Evolutionary conservation across 2,797 vertebrate genomes (phyloP).

Genomic region (Anniella stebbinsi): DNA sequence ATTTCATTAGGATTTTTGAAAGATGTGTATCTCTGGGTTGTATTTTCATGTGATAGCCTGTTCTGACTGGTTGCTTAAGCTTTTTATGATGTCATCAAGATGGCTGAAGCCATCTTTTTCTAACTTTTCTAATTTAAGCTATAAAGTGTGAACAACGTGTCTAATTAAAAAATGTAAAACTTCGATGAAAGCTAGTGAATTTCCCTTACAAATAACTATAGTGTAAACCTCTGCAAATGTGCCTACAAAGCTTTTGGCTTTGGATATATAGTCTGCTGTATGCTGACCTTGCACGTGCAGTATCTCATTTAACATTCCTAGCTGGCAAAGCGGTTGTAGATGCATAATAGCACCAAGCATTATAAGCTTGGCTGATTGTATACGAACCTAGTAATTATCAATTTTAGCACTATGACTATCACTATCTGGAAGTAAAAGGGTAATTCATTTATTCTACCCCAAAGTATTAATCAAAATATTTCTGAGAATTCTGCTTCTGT

Average conservation of each 20-base stretch:
- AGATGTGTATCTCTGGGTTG: too few relatives aligned
- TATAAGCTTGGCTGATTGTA: background rate
- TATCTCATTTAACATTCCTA: background rate
- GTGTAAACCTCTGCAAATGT: background rate
- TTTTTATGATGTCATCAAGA: too few relatives aligned
- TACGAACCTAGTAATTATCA: background rate
- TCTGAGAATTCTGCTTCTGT: background rate
- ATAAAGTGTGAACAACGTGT: too few relatives aligned
- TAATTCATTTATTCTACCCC: background rate
- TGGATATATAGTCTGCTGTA: background rate
- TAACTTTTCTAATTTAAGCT: too few relatives aligned
- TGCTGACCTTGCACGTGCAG: background rate
- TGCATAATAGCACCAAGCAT: background rate
- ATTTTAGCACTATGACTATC: background rate
- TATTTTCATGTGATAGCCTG: too few relatives aligned
- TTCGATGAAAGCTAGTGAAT: too few relatives aligned
- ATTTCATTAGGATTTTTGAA: too few relatives aligned
- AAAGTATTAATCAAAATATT: background rate
- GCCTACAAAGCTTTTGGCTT: too few relatives aligned
- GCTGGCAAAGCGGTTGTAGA: background rate
- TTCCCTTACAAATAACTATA: background rate
- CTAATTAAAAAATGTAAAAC: too few relatives aligned
- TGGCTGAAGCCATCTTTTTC: too few relatives aligned
- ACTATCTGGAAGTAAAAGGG: background rate
- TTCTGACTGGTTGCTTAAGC: too few relatives aligned